These are phyloP conservation scores for Eulemur albifrons DNA, from an alignment of 2,797 vertebrate species.

Conservation along the genomic window DNA sequence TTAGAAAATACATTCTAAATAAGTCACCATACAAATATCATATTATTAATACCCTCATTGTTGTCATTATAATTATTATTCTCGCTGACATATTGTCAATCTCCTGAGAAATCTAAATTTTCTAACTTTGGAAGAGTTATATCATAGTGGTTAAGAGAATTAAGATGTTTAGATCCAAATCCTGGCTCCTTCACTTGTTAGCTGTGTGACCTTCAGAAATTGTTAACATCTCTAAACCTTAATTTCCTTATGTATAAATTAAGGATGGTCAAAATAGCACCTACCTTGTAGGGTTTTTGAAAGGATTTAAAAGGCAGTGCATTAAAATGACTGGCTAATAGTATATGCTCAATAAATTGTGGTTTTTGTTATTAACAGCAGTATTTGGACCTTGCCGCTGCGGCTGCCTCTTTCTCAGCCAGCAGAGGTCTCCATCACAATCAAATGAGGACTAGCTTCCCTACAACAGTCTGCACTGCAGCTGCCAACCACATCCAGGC, in stretches of 20 bases:
- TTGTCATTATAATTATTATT: conserved; percentile 25
- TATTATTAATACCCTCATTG: conserved; percentile 9
- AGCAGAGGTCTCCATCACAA: conserved; percentile 53
- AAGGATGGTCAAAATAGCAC: neutral
- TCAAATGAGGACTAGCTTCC: neutral
- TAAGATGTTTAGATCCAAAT: conserved; percentile 1
- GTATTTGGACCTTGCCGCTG: neutral
- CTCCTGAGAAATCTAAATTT: conserved; percentile 15
- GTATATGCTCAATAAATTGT: conserved; percentile 32
- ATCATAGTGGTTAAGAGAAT: neutral
- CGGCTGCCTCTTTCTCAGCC: conserved; percentile 23
- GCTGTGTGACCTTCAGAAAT: neutral
- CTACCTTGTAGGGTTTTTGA: neutral
- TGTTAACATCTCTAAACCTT: neutral
- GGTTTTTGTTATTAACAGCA: neutral
- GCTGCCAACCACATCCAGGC: neutral
- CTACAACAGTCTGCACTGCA: neutral
- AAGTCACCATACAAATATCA: neutral
- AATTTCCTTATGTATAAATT: neutral
- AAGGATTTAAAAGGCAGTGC: neutral
- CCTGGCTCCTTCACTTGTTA: neutral
- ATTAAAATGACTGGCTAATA: conserved; percentile 27
- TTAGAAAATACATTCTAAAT: conserved; percentile 42
- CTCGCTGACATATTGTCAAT: conserved; percentile 1
- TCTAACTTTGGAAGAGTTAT: conserved; percentile 28